Base-by-base conservation (phyloP, 1,140 invertebrate species). In the Bombus difficillimus region DNA sequence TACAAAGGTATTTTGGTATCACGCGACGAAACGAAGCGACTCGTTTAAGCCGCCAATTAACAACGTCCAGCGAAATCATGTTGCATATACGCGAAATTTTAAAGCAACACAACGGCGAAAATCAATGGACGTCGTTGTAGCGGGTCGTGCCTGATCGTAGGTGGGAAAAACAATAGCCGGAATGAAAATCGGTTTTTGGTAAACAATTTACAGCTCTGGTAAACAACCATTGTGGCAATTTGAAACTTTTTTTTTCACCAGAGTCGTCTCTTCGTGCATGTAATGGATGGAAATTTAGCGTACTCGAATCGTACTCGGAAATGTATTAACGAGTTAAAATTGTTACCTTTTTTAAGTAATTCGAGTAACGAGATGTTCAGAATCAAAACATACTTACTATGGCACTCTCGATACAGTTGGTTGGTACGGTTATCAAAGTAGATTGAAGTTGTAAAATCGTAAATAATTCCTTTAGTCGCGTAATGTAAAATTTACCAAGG, bases 131-230 rank as follows among this genome's bases (percentile, higher is more conserved):
- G 59, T 62, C 3, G n/a, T 18, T 43, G 72, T 62, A 34, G 34
- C 9, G 57, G 12, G 5, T 10, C 3, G 43, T 76, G 39, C 0
- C 9, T 10, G 62, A 43, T 37, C 22, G 25, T 34, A 71, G 57
- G 4, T 2, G 76, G 3, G 71, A 41, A 62, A 53, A 62, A 84
- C 64, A 84, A 62, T 84, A 80, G 76, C 22, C 22, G n/a, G 18
- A 59, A 47, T 37, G 83, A 79, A 84, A 72, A 62, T 84, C 32
- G 76, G 68, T 72, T 79, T 69, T 79, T 32, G 47, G 53, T 47
- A 79, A 84, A 84, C 83, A 84, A 43, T 79, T 68, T n/a, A 25
- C 37, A 34, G n/a, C 53, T 25, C n/a, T 2, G 47, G 66, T 62
- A 79, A 79, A 84, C 76, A 79, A n/a, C 8, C 76, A 72, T 80